Evolutionary conservation across 2,797 vertebrate genomes (phyloP).

Genomic region (Poliocrania exsul): DNA sequence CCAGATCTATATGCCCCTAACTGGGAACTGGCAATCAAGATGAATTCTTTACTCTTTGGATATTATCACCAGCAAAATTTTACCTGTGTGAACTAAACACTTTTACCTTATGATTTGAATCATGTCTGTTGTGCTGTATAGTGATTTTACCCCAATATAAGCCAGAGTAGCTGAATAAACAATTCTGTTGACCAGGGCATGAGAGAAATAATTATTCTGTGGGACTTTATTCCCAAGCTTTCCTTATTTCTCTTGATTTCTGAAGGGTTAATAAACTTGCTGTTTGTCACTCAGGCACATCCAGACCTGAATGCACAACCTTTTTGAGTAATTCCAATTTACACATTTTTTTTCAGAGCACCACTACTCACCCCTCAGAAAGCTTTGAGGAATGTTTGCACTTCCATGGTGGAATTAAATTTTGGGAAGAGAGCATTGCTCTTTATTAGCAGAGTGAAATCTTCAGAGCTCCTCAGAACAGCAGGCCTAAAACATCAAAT

Average conservation of each 20-base stretch:
- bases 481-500: slow-evolving; percentile 77
- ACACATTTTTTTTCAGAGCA: not conserved
- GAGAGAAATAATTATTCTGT: not conserved
- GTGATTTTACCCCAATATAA: not conserved
- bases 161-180: not conserved
- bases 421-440: slow-evolving; percentile 87
- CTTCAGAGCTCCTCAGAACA: slow-evolving; percentile 84
- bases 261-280: not conserved
- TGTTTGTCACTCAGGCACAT: not conserved
- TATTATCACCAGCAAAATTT: not conserved
- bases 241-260: not conserved
- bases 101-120: not conserved
- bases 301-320: not conserved
- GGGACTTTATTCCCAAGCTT: not conserved
- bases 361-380: not conserved
- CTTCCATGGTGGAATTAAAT: slow-evolving; percentile 85
- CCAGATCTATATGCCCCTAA: not conserved
- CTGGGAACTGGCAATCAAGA: not conserved
- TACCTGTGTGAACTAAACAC: not conserved
- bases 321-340: not conserved
- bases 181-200: not conserved
- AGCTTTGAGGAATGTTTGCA: not conserved
- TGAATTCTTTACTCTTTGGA: not conserved
- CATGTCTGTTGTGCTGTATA: not conserved
- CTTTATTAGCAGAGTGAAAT: slow-evolving; percentile 91